Percentiles rank a stretch among this genome's conserved stretches.
These are phyloP conservation scores for Polypterus bichir DNA, from an alignment of 2,113 vertebrate genomes.

Conservation along the genomic window DNA sequence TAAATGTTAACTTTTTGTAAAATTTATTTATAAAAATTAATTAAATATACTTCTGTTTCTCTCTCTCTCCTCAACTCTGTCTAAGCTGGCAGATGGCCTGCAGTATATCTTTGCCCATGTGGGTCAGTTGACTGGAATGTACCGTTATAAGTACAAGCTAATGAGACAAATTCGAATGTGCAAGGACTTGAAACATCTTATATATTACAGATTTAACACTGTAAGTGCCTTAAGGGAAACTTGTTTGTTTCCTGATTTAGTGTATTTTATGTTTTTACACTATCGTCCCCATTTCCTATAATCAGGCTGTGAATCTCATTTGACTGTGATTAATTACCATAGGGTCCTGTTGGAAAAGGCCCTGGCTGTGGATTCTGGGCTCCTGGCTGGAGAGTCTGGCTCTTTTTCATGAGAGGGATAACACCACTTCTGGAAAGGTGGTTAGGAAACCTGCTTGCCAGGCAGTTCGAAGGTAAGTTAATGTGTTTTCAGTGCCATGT, in stretches of 20 bases:
- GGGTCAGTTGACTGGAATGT: slow-evolving; percentile 96
- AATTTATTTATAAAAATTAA: background rate
- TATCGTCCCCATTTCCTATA: background rate
- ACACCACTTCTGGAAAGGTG: slow-evolving; percentile 90
- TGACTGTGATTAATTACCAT: slow-evolving; percentile 1
- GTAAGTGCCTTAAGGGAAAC: slow-evolving; percentile 44
- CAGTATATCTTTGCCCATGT: slow-evolving; percentile 98
- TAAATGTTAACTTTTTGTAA: background rate
- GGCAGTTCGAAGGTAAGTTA: slow-evolving; percentile 90
- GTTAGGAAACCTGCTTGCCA: slow-evolving; percentile 93
- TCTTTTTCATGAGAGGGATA: slow-evolving; percentile 98
- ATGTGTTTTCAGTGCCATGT: too few species aligned
- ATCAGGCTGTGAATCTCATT: background rate
- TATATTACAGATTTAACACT: slow-evolving; percentile 97
- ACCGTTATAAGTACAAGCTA: slow-evolving; percentile 96
- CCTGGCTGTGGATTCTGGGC: slow-evolving; percentile 98
- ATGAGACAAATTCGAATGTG: slow-evolving; percentile 99
- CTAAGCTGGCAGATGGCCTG: slow-evolving; percentile 81
- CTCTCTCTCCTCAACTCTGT: background rate
- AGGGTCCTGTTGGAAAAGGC: slow-evolving; percentile 96
- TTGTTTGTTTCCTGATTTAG: background rate
- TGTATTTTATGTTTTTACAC: background rate
- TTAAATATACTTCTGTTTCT: background rate
- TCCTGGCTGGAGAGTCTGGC: slow-evolving; percentile 96
- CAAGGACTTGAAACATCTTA: slow-evolving; percentile 96